phyloP scores from a whole-genome alignment of 1,140 invertebrate species.

The Panagrolaimus sp. region DNA sequence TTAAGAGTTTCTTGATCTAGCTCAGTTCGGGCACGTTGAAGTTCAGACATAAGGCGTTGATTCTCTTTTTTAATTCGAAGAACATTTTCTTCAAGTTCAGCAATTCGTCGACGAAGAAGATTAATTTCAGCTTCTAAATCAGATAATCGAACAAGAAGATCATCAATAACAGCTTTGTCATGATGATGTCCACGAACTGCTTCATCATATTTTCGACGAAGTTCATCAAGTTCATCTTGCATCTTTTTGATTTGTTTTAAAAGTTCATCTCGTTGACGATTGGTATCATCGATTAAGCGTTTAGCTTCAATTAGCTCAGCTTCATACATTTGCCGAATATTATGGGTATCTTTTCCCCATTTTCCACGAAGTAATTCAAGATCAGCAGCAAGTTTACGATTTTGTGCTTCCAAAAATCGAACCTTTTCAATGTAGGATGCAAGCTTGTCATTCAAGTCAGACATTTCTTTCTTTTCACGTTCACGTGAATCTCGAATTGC shows the following conservation, averaged over 20 bases:
- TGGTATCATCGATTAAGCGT: slow-evolving; percentile 49
- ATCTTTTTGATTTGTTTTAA: slow-evolving; percentile 39
- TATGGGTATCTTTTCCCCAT: slow-evolving; percentile 62
- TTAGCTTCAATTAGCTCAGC: slow-evolving; percentile 58
- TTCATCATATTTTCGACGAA: slow-evolving; percentile 44
- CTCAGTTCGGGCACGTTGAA: slow-evolving; percentile 49
- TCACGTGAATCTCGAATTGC: slow-evolving; percentile 60
- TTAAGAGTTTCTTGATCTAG: slow-evolving; percentile 54
- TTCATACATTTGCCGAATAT: slow-evolving; percentile 63
- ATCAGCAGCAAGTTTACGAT: slow-evolving; percentile 61
- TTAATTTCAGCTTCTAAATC: slow-evolving; percentile 47
- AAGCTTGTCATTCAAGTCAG: slow-evolving; percentile 63
- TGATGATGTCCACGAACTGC: slow-evolving; percentile 36
- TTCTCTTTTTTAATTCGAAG: slow-evolving; percentile 49
- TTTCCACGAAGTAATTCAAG: slow-evolving; percentile 60
- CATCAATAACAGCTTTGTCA: slow-evolving; percentile 42
- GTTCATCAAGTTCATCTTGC: slow-evolving; percentile 37
- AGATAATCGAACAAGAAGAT: slow-evolving; percentile 36
- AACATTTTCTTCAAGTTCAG: slow-evolving; percentile 43
- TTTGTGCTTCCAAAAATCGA: slow-evolving; percentile 63
- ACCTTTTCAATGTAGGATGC: slow-evolving; percentile 64
- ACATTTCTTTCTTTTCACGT: slow-evolving; percentile 63
- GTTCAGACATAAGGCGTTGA: slow-evolving; percentile 36
- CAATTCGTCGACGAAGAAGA: slow-evolving; percentile 42
- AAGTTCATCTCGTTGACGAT: slow-evolving; percentile 33